A percentile compares a stretch with the other conserved stretches of the same genome.
phyloP scores from a whole-genome alignment of 2,113 vertebrate species.

The Recurvirostra avosetta region DNA sequence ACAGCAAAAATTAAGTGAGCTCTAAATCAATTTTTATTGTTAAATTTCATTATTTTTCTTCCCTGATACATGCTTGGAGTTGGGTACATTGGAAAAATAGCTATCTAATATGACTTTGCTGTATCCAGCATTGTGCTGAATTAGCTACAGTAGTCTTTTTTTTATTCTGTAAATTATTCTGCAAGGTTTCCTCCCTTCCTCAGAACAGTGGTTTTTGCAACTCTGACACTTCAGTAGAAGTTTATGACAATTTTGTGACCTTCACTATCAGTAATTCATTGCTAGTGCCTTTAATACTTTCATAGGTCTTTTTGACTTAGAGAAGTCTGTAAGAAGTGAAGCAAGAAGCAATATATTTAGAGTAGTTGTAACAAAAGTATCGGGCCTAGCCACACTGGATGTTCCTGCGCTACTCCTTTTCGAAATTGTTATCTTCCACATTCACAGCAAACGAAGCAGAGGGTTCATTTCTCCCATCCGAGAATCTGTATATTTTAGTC shows the following conservation, averaged over 20 bases:
- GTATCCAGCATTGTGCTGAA: slow-evolving; percentile 2
- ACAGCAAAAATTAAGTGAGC: neutral
- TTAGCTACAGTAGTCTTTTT: neutral
- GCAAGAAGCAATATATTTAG: neutral
- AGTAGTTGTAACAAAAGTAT: neutral
- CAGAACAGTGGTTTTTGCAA: neutral
- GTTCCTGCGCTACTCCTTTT: neutral
- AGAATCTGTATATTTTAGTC: neutral
- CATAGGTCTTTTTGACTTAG: neutral
- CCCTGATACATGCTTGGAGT: neutral
- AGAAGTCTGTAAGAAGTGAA: neutral
- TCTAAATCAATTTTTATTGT: neutral
- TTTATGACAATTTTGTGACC: neutral
- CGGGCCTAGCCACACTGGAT: neutral
- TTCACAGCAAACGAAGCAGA: neutral
- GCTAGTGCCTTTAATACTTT: neutral
- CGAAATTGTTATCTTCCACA: accelerated
- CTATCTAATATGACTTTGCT: neutral
- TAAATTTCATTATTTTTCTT: neutral
- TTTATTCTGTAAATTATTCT: slow-evolving; percentile 19
- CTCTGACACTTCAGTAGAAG: neutral
- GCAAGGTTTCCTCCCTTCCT: neutral
- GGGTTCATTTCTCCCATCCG: neutral
- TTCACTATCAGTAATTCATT: neutral
- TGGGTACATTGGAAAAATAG: neutral